Conservation (phyloP, 2,113 vertebrate species). For the Zosterops borbonicus region DNA sequence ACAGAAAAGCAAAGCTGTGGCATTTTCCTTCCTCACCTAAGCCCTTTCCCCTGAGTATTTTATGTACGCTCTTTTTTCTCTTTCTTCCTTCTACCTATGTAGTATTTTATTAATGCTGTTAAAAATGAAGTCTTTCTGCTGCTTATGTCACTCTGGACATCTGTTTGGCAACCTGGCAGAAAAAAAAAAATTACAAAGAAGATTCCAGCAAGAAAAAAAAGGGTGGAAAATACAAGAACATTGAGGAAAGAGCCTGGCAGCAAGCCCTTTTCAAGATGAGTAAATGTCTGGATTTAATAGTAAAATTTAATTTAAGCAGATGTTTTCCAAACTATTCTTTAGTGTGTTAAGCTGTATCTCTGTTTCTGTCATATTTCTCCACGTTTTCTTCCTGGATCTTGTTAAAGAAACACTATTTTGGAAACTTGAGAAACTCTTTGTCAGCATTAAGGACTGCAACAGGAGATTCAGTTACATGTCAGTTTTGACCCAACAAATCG, state of each 20-base stretch:
- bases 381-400: background rate
- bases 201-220: background rate
- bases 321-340: background rate
- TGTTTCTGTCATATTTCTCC: background rate
- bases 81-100: background rate
- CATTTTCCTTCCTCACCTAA: background rate
- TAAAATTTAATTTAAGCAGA: constrained; percentile 10
- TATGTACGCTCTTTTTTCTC: background rate
- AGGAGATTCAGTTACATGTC: background rate
- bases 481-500: background rate
- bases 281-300: constrained; percentile 26
- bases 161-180: background rate
- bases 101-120: background rate
- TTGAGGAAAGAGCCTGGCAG: background rate
- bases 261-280: background rate
- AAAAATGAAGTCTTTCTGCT: background rate
- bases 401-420: background rate
- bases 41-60: background rate
- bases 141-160: background rate
- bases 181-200: background rate
- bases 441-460: constrained; percentile 31
- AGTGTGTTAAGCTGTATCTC: background rate
- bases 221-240: background rate
- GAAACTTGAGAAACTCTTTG: background rate
- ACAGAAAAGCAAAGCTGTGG: background rate